Percentiles rank a stretch among this genome's conserved stretches.
Conservation (phyloP, 2,888 invertebrate genomes). For the Stramonita haemastoma region DNA sequence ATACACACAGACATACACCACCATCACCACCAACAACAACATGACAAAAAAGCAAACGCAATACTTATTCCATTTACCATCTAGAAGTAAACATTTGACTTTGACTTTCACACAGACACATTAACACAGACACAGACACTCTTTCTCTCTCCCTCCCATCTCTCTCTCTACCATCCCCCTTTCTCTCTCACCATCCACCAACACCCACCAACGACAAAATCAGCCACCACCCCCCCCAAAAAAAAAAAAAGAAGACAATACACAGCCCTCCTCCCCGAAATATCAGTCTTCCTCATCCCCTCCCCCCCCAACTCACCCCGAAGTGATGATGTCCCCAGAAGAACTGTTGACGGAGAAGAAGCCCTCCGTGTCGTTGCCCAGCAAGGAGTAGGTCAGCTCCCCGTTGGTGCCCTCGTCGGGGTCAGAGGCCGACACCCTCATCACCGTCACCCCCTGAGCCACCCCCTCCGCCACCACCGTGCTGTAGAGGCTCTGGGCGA, state of each 20-base stretch:
- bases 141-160: background rate
- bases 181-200: background rate
- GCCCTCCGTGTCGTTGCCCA: conserved; percentile 92
- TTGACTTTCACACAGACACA: too few relatives aligned
- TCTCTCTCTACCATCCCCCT: too few relatives aligned
- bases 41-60: too few relatives aligned
- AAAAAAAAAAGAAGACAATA: background rate
- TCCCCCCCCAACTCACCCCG: conserved; percentile 85
- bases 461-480: conserved; percentile 90
- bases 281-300: background rate
- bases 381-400: conserved; percentile 88
- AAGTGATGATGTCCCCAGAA: conserved; percentile 92
- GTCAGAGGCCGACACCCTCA: conserved; percentile 91
- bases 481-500: conserved; percentile 81
- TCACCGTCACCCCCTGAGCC: conserved; percentile 89
- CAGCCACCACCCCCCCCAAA: background rate
- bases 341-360: conserved; percentile 94
- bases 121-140: background rate
- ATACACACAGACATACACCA: too few relatives aligned
- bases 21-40: too few relatives aligned
- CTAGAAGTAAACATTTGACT: too few relatives aligned
- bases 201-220: background rate
- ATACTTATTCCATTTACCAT: too few relatives aligned
- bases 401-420: conserved; percentile 93
- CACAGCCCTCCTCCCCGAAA: background rate